Percentiles rank a stretch among this genome's conserved stretches.
Conservation (phyloP, 2,113 vertebrate genomes). For the Setophaga kirtlandii region DNA sequence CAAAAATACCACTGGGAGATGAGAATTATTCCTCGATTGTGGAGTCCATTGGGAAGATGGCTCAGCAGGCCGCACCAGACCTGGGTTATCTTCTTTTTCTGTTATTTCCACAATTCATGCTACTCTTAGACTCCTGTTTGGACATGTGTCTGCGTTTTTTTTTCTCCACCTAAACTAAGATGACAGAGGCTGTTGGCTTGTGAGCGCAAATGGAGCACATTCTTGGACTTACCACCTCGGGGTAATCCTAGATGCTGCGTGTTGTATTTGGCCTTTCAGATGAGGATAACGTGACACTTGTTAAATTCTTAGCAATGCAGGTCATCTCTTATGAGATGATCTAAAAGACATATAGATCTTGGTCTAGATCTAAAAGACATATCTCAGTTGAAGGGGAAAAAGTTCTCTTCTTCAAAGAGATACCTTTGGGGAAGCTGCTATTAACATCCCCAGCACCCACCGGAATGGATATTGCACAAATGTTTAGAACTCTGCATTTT, state of each 20-base stretch:
- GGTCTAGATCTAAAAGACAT: neutral
- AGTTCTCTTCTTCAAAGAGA: neutral
- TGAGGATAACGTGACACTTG: rapidly evolving
- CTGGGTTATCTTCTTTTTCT: neutral
- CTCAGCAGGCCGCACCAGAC: neutral
- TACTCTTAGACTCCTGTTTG: neutral
- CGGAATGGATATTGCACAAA: neutral
- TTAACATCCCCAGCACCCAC: neutral
- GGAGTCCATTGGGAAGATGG: neutral
- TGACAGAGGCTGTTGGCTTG: neutral
- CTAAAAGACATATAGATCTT: neutral
- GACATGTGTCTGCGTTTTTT: rapidly evolving
- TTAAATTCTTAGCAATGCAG: neutral
- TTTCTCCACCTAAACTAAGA: neutral
- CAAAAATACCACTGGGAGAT: neutral
- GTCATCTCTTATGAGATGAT: neutral
- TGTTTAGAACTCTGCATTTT: neutral
- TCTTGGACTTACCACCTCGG: neutral
- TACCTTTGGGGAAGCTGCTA: neutral
- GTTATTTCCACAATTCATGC: neutral
- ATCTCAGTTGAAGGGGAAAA: neutral
- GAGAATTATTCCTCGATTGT: neutral
- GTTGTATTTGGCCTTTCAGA: neutral
- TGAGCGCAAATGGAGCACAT: neutral
- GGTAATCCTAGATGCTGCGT: neutral